phyloP scores from a whole-genome alignment of 2,888 invertebrate species.

The Nasonovia ribisnigri region DNA sequence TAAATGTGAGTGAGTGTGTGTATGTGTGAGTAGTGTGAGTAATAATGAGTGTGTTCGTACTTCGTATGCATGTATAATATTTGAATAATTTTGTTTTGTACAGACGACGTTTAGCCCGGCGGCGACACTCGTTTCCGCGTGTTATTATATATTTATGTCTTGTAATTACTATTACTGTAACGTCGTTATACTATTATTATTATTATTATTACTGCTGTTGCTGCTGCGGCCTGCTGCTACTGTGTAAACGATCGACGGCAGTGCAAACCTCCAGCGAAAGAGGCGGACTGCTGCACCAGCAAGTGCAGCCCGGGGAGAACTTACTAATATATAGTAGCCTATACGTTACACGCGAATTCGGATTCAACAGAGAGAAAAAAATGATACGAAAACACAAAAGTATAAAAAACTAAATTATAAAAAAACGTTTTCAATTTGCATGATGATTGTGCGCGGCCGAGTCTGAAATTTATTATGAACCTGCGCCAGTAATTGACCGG shows the following conservation, averaged over 20 bases:
- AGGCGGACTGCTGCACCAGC: not conserved
- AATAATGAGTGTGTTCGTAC: not conserved
- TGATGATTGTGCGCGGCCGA: slow-evolving; percentile 61
- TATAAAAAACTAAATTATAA: not conserved
- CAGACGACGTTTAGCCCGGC: slow-evolving; percentile 21
- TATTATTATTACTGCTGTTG: not conserved
- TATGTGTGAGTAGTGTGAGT: not conserved
- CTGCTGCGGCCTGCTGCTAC: not conserved
- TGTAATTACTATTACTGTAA: slow-evolving; percentile 11
- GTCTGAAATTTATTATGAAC: slow-evolving; percentile 57
- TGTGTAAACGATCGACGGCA: not conserved
- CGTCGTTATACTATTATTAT: slow-evolving; percentile 16
- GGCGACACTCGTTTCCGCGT: slow-evolving; percentile 48
- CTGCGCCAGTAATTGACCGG: slow-evolving; percentile 62
- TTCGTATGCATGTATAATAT: not conserved
- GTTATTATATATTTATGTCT: slow-evolving; percentile 2
- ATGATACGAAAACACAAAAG: not conserved
- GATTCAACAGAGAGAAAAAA: not conserved
- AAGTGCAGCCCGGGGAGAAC: not conserved
- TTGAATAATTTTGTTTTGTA: slow-evolving; percentile 29
- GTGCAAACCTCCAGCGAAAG: not conserved
- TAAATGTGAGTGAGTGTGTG: not conserved
- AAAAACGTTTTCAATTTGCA: slow-evolving; percentile 59
- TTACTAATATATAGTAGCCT: not conserved
- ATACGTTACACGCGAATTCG: not conserved